Base-by-base conservation (phyloP, 2,113 vertebrate species). In the Grus americana region DNA sequence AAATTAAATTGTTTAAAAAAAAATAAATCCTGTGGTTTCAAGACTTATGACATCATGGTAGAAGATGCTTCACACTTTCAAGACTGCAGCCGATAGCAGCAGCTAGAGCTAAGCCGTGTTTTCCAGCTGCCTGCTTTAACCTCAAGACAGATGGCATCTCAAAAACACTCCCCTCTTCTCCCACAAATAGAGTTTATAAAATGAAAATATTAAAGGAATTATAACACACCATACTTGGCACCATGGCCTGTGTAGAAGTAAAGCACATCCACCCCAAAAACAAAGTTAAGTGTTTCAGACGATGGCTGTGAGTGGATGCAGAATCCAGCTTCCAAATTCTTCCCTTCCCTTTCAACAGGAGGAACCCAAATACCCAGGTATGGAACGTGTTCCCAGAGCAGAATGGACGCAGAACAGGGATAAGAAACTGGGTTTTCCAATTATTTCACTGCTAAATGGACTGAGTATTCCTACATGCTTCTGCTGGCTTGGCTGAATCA, bases 371-470 rank as follows among this genome's bases (percentile, higher is more conserved):
- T 4, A 34, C 4, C 13, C 1, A 3, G 22, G 38, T n/a, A 26
- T 2, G 7, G 46, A 34, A 62, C 34, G 63, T 1, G 0, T 32
- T 3, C 57, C 62, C 54, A 40, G 42, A 0, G 2, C 34, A 34
- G 40, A 72, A 42, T 0, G 0, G 59, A 24, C 47, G 14, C 0
- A 3, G 30, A 5, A 8, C 14, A 9, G 24, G 26, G 44, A 30
- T 17, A n/a, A 3, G 40, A 44, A 66, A 12, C 5, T 8, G 36
- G 4, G 7, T 16, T 63, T 40, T 24, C 55, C 42, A 32, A 14
- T 47, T 57, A 57, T 66, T 85, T 67, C 68, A 32, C n/a, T 63
- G 44, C 24, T 23, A 81, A 38, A 36, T 4, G 4, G 68, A 42
- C 14, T 1, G 6, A 46, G 9, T 8, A n/a, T 63, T 86, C 78